These are phyloP conservation scores for Anolis sagrei DNA, from an alignment of 2,113 vertebrate species.

Conservation along the genomic window DNA sequence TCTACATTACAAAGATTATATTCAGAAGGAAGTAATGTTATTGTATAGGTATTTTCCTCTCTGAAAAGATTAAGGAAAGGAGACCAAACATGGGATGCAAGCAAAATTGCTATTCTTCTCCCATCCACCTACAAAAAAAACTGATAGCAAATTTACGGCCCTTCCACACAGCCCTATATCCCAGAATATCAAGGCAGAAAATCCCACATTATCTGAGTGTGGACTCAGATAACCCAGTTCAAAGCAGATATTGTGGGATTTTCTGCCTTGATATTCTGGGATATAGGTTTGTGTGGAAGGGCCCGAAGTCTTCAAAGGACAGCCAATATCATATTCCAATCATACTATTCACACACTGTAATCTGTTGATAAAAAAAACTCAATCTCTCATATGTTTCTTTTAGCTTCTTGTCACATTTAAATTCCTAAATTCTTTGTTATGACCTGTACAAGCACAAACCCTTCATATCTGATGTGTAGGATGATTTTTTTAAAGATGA, in stretches of 20 bases:
- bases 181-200: too few species aligned
- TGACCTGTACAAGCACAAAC: background rate
- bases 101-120: background rate
- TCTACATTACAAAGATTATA: too few species aligned
- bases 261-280: too few species aligned
- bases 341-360: conserved; percentile 4
- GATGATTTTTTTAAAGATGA: conserved; percentile 7
- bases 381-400: conserved; percentile 20
- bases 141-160: background rate
- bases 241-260: too few species aligned
- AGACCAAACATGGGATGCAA: background rate
- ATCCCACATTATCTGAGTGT: too few species aligned
- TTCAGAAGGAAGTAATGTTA: background rate
- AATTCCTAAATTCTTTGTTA: background rate
- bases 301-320: background rate
- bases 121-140: too few species aligned
- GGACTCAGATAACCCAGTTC: too few species aligned
- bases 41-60: background rate
- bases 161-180: too few species aligned
- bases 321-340: background rate
- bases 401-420: background rate
- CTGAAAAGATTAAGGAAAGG: background rate
- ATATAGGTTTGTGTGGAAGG: too few species aligned
- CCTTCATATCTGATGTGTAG: background rate
- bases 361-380: background rate